A percentile compares a stretch with the other conserved stretches of the same genome.
These are phyloP conservation scores for Gymnorhina tibicen DNA, from an alignment of 2,113 vertebrate genomes.

Conservation along the genomic window DNA sequence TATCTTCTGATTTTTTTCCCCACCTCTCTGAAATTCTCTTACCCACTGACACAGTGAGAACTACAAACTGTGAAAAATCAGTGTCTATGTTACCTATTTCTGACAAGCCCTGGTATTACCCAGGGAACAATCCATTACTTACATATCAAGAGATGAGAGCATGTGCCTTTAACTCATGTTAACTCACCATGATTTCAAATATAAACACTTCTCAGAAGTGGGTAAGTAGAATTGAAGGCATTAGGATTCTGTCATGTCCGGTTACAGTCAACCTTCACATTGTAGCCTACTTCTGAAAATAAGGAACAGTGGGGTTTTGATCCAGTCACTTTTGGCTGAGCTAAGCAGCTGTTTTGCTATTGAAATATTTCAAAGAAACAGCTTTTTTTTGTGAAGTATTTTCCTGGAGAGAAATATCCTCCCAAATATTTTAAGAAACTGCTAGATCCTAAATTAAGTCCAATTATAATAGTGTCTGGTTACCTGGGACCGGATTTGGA, in stretches of 20 bases:
- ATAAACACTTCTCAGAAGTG: slow-evolving; percentile 50
- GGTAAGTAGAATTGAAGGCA: slow-evolving; percentile 34
- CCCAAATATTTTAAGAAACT: not conserved
- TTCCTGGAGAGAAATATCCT: not conserved
- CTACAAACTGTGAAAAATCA: slow-evolving; percentile 48
- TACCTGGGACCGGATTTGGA: not conserved
- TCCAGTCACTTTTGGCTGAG: not conserved
- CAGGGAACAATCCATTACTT: slow-evolving; percentile 20
- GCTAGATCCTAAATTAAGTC: not conserved
- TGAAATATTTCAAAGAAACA: slow-evolving; percentile 12
- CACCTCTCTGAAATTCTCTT: slow-evolving; percentile 9
- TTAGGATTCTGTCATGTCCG: slow-evolving; percentile 25
- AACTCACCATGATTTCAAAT: slow-evolving; percentile 42
- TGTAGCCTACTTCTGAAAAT: slow-evolving; percentile 21
- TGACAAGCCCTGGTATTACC: slow-evolving; percentile 18
- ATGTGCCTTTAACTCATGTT: slow-evolving; percentile 44
- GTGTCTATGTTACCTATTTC: slow-evolving; percentile 10
- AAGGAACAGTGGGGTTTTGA: not conserved
- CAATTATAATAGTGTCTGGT: not conserved
- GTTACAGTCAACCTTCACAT: slow-evolving; percentile 39
- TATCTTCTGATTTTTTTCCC: not conserved
- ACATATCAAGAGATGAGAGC: slow-evolving; percentile 16
- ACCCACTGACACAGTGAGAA: not conserved
- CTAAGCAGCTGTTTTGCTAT: not conserved
- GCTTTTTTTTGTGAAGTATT: not conserved